A percentile compares a stretch with the other conserved stretches of the same genome.
These are phyloP conservation scores for Epinephelus lanceolatus DNA, from an alignment of 2,113 vertebrate genomes.

Conservation along the genomic window DNA sequence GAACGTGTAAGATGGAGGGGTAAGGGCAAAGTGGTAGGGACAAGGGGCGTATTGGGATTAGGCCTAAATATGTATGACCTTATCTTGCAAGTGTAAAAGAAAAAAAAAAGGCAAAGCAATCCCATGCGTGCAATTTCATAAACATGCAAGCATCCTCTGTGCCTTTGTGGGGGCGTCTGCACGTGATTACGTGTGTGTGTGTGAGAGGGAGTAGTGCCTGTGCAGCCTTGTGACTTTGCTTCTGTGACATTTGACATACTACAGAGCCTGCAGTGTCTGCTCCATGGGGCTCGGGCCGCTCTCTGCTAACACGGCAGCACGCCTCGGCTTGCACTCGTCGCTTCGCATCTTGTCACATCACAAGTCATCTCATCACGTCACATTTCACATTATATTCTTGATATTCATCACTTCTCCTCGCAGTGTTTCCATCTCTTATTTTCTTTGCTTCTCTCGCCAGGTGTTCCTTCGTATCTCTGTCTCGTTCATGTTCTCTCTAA, in stretches of 20 bases:
- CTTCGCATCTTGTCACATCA: conserved; percentile 50
- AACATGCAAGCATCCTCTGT: conserved; percentile 24
- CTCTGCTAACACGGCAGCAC: conserved; percentile 61
- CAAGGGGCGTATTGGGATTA: no score
- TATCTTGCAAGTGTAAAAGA: neutral
- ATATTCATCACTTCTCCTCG: neutral
- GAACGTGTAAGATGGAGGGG: no score
- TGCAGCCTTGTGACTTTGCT: conserved; percentile 65
- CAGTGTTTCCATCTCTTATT: conserved; percentile 24
- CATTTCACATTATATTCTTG: conserved; percentile 28
- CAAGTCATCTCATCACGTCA: conserved; percentile 38
- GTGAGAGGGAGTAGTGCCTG: conserved; percentile 39
- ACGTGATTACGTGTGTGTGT: conserved; percentile 3
- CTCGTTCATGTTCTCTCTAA: conserved; percentile 15
- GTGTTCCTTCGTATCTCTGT: conserved; percentile 33
- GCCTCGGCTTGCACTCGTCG: conserved; percentile 73
- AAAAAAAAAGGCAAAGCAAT: neutral
- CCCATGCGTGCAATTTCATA: conserved; percentile 8
- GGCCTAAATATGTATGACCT: neutral
- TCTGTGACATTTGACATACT: conserved; percentile 80
- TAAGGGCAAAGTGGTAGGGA: no score
- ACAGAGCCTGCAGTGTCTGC: conserved; percentile 74
- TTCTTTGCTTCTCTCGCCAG: conserved; percentile 19
- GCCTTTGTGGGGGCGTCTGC: conserved; percentile 21
- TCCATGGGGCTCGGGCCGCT: conserved; percentile 46